These are phyloP conservation scores for Melanerpes formicivorus DNA, from an alignment of 2,113 vertebrate genomes.

Conservation along the genomic window DNA sequence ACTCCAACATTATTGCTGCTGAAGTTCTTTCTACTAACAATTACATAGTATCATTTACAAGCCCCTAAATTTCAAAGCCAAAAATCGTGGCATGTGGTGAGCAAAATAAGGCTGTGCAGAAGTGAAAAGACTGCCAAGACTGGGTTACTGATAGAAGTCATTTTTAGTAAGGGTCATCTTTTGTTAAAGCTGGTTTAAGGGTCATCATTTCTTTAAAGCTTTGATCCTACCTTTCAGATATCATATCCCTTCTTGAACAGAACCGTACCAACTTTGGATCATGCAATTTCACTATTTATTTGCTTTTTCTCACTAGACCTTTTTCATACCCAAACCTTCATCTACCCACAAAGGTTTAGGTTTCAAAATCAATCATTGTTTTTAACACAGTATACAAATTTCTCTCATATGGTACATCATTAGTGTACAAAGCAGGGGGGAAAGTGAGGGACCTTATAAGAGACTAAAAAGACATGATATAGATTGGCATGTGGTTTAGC, in stretches of 20 bases:
- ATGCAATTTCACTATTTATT: background rate
- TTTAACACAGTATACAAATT: background rate
- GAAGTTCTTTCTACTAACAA: background rate
- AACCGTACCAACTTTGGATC: background rate
- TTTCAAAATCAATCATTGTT: background rate
- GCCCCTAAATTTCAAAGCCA: background rate
- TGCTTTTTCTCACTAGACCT: background rate
- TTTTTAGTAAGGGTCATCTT: background rate
- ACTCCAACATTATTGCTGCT: background rate
- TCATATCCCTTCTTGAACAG: background rate
- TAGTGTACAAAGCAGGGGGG: background rate
- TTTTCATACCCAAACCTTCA: background rate
- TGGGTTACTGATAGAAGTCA: background rate
- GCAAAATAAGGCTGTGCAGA: background rate
- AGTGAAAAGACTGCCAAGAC: background rate
- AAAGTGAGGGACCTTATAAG: background rate
- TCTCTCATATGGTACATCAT: background rate
- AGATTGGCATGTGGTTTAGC: background rate
- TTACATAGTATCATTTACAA: background rate
- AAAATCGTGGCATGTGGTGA: background rate
- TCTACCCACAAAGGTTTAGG: background rate
- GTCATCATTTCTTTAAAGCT: background rate
- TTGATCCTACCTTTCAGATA: background rate
- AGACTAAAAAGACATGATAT: background rate
- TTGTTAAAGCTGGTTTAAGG: background rate